Conservation (phyloP, 2,797 vertebrate genomes). For the Anabacerthia variegaticeps region DNA sequence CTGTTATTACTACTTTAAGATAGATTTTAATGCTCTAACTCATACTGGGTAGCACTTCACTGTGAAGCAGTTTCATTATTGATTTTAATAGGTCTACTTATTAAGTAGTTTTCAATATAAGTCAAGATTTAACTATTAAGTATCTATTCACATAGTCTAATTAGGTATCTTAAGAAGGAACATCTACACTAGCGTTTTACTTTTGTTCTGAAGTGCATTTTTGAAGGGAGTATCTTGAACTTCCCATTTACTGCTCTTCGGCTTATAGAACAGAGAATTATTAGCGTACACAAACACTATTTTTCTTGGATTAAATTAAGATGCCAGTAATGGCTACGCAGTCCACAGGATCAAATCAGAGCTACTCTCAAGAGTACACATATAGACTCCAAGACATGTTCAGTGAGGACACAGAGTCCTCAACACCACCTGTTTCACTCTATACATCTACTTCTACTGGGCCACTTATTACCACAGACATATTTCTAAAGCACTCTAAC, state of each 20-base stretch:
- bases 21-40: conserved; percentile 8
- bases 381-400: not conserved
- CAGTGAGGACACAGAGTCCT: not conserved
- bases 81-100: conserved; percentile 23
- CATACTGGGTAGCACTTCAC: not conserved
- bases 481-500: not conserved
- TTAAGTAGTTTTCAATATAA: not conserved
- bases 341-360: not conserved
- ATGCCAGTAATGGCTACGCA: not conserved
- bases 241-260: not conserved
- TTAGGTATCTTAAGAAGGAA: not conserved
- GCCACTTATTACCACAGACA: not conserved
- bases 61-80: not conserved
- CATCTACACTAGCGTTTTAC: not conserved
- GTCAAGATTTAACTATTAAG: not conserved
- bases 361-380: not conserved
- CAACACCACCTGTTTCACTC: not conserved
- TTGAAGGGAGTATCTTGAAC: not conserved
- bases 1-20: conserved; percentile 5
- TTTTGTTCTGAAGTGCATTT: not conserved
- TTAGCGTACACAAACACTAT: not conserved
- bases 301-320: not conserved
- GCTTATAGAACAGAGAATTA: not conserved
- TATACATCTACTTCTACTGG: not conserved
- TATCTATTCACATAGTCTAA: not conserved